phyloP scores from a whole-genome alignment of 1,140 invertebrate genomes.

The Lutraria rhynchaena region DNA sequence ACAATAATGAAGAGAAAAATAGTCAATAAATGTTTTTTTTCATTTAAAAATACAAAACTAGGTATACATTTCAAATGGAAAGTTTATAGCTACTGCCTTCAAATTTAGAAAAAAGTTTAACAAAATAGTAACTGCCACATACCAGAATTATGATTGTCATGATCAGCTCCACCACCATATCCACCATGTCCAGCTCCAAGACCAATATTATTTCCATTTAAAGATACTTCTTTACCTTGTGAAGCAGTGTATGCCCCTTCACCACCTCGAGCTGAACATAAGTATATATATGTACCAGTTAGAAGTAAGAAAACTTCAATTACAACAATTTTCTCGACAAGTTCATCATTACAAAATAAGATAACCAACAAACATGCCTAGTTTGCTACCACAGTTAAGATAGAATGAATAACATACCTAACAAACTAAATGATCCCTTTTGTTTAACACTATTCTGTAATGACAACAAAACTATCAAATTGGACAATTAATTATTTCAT shows the following conservation, averaged over 20 bases:
- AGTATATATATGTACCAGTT: conserved; percentile 4
- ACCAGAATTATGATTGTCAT: conserved; percentile 52
- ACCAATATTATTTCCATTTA: conserved; percentile 47
- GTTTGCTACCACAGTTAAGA: not conserved
- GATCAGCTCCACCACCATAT: conserved; percentile 69
- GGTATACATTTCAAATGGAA: too few species aligned
- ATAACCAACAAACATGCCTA: not conserved
- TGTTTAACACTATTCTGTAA: not conserved
- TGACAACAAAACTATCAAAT: not conserved
- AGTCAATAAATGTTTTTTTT: too few species aligned
- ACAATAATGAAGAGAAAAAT: too few species aligned
- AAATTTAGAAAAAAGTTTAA: too few species aligned
- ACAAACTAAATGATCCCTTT: not conserved
- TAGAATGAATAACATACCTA: not conserved
- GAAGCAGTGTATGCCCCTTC: not conserved
- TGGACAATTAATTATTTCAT: not conserved
- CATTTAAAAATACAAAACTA: too few species aligned
- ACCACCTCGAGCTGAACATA: conserved; percentile 47
- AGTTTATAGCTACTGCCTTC: too few species aligned
- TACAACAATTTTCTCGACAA: not conserved
- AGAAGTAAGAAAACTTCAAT: not conserved
- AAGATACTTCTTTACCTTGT: conserved; percentile 20
- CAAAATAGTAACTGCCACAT: too few species aligned
- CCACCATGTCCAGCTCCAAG: conserved; percentile 72
- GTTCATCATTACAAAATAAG: not conserved